Conservation (phyloP, 2,888 invertebrate species). For the Spodoptera picta region DNA sequence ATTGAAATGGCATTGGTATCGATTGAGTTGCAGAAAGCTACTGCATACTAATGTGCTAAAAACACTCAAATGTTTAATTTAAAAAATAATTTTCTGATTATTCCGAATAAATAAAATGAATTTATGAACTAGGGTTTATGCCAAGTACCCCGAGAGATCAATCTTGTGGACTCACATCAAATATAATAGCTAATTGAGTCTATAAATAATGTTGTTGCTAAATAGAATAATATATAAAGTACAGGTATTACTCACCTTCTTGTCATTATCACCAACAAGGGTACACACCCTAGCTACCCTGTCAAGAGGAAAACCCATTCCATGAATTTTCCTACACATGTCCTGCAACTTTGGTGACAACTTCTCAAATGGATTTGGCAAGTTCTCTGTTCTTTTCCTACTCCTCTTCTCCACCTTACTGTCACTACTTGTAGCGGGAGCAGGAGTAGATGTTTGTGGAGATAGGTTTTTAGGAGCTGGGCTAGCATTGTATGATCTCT, state of each 20-base stretch:
- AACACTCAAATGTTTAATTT: no score
- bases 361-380: conserved; percentile 80
- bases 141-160: no score
- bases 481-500: conserved; percentile 86
- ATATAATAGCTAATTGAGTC: not conserved
- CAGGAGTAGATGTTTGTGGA: conserved; percentile 59
- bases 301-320: conserved; percentile 96
- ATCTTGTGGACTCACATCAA: not conserved
- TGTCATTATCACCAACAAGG: conserved; percentile 93
- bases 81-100: no score
- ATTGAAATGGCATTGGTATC: no score
- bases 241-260: conserved; percentile 90
- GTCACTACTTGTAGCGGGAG: conserved; percentile 66
- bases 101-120: no score
- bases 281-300: conserved; percentile 94
- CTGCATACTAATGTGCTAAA: no score
- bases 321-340: conserved; percentile 92
- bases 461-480: conserved; percentile 77
- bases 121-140: no score
- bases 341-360: conserved; percentile 88
- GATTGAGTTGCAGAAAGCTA: no score
- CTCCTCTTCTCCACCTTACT: conserved; percentile 68
- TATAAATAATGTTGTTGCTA: no score
- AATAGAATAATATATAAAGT: conserved; percentile 1
- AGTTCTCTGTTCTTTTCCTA: conserved; percentile 70